Conservation (phyloP, 2,797 vertebrate genomes). For the Merluccius polli region DNA sequence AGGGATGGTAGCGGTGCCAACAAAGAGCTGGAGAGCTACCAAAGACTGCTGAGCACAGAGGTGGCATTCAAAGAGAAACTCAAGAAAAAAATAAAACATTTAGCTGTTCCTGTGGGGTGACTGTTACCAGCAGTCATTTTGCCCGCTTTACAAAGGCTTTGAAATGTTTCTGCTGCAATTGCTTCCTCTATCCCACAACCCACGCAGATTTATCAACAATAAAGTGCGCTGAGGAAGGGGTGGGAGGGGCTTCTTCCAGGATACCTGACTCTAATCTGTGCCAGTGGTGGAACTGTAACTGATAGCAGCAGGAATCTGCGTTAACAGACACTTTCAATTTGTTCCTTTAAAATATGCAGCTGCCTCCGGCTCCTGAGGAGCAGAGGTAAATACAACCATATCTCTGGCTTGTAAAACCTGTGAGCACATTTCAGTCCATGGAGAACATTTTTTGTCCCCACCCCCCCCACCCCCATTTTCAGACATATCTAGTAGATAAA, state of each 20-base stretch:
- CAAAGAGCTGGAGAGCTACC: slow-evolving; percentile 45
- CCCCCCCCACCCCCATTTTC: too few species aligned
- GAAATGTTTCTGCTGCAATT: slow-evolving; percentile 23
- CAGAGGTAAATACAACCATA: slow-evolving; percentile 18
- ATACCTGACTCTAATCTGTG: slow-evolving; percentile 27
- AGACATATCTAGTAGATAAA: neutral
- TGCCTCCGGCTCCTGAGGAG: slow-evolving; percentile 9
- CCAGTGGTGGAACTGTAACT: neutral
- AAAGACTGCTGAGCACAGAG: slow-evolving; percentile 54
- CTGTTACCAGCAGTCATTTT: neutral
- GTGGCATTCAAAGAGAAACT: slow-evolving; percentile 29
- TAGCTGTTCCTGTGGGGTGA: slow-evolving; percentile 25
- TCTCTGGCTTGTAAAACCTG: slow-evolving; percentile 10
- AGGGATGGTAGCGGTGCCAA: slow-evolving; percentile 28
- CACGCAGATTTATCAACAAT: slow-evolving; percentile 48
- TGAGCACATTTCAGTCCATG: slow-evolving; percentile 19
- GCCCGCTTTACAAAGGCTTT: slow-evolving; percentile 17
- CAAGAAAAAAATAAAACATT: slow-evolving; percentile 14
- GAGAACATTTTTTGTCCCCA: neutral
- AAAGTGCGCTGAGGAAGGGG: slow-evolving; percentile 34
- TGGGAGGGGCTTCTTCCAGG: slow-evolving; percentile 12
- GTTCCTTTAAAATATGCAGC: slow-evolving; percentile 21
- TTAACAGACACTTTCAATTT: slow-evolving; percentile 16
- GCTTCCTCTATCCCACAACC: slow-evolving; percentile 21
- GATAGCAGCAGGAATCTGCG: slow-evolving; percentile 29